Percentiles rank a stretch among this genome's conserved stretches.
phyloP scores from a whole-genome alignment of 1,140 invertebrate species.

The Tetramorium parvispinum region DNA sequence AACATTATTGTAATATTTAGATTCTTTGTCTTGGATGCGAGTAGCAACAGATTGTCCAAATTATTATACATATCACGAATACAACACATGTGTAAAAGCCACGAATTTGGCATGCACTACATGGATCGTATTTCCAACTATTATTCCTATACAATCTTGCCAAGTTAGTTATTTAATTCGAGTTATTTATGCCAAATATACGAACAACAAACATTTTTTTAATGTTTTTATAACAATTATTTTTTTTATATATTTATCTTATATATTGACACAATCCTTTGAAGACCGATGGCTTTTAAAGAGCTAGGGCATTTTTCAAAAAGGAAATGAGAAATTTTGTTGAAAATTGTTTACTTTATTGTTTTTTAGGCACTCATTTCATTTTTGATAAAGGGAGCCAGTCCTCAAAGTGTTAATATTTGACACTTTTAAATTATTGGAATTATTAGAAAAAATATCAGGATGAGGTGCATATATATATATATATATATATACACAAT shows the following conservation, averaged over 20 bases:
- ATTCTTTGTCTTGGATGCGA: constrained; percentile 85
- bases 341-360: no score
- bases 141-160: constrained; percentile 89
- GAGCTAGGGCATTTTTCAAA: no score
- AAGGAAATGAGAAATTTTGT: no score
- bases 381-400: no score
- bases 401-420: not conserved
- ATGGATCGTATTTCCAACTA: constrained; percentile 91
- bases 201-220: not conserved
- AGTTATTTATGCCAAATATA: not conserved
- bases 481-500: not conserved
- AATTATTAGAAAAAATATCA: not conserved
- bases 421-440: not conserved
- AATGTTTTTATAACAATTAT: not conserved
- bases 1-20: constrained; percentile 68
- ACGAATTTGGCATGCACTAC: constrained; percentile 88
- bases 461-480: not conserved
- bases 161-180: constrained; percentile 86
- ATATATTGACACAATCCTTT: no score
- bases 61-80: constrained; percentile 90
- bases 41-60: constrained; percentile 79
- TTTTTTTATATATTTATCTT: not conserved
- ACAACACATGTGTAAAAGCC: constrained; percentile 86
- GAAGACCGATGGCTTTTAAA: no score
- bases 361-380: no score